phyloP scores from a whole-genome alignment of 2,113 vertebrate genomes.

The human region GRCh38 chr13:63760001-63760500 shows the following conservation, averaged over 20 bases:
- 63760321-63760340: neutral
- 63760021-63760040: conserved; percentile 3
- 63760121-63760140: neutral
- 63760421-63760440: neutral
- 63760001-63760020: conserved; percentile 37
- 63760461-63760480: neutral
- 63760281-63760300: conserved; percentile 48
- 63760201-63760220: conserved; percentile 81
- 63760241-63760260: conserved; percentile 76
- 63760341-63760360: neutral
- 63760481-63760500: neutral
- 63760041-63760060: neutral
- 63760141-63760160: conserved; percentile 58
- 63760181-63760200: conserved; percentile 56
- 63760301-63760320: conserved; percentile 5
- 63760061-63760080: neutral
- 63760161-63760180: conserved; percentile 33
- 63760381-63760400: neutral
- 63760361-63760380: neutral
- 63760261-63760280: conserved; percentile 32
- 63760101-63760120: conserved; percentile 15
- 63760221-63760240: conserved; percentile 79
- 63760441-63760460: neutral
- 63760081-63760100: neutral
- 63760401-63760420: neutral